phyloP scores from a whole-genome alignment of 2,113 vertebrate species.

The Pygoscelis adeliae region DNA sequence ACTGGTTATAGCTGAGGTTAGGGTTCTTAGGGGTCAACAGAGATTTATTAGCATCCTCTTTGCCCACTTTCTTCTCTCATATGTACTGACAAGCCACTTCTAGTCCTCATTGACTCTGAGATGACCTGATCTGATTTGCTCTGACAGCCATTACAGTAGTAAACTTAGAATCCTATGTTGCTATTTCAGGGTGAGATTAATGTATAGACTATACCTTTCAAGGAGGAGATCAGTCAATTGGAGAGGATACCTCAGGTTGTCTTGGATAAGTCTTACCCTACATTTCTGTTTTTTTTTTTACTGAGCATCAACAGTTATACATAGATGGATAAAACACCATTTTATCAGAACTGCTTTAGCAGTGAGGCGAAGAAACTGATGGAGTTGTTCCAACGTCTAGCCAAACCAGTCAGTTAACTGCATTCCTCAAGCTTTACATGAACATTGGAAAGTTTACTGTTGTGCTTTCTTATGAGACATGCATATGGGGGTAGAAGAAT shows the following conservation, averaged over 20 bases:
- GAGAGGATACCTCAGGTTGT: not conserved
- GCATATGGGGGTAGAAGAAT: not conserved
- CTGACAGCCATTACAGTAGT: not conserved
- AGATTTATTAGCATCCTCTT: not conserved
- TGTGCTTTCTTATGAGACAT: not conserved
- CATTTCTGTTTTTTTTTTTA: not conserved
- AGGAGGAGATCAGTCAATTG: not conserved
- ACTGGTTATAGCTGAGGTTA: not conserved
- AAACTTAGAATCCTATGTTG: not conserved
- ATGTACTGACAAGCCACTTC: not conserved
- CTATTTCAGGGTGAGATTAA: not conserved
- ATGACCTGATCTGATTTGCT: not conserved
- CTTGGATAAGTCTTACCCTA: not conserved
- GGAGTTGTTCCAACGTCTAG: not conserved
- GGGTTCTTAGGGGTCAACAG: not conserved
- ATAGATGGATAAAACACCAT: not conserved
- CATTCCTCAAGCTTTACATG: constrained; percentile 11
- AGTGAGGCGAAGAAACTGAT: accelerated
- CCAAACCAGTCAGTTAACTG: not conserved
- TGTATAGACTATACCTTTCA: not conserved
- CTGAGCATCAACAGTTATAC: not conserved
- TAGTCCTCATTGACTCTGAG: not conserved
- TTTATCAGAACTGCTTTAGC: not conserved
- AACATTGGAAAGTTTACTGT: not conserved
- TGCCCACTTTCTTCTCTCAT: not conserved